Conservation (phyloP, 2,888 invertebrate genomes). For the Electrophaes corylata region DNA sequence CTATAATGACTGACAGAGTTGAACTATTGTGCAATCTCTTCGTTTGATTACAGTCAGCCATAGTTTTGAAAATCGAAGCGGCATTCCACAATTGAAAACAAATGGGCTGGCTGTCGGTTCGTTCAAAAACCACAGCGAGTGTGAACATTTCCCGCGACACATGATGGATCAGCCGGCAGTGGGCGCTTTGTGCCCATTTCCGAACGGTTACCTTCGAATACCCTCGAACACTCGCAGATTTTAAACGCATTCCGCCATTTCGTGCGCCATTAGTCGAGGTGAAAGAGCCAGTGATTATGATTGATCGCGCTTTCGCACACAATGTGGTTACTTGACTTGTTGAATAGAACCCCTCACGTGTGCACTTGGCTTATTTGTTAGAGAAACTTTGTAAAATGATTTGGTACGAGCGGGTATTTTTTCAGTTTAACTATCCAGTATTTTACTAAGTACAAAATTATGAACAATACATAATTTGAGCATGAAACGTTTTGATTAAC, state of each 20-base stretch:
- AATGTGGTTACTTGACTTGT: slow-evolving; percentile 75
- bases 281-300: slow-evolving; percentile 83
- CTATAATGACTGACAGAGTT: neutral
- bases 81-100: slow-evolving; percentile 34
- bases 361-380: slow-evolving; percentile 66
- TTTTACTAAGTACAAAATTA: neutral
- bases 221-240: slow-evolving; percentile 71
- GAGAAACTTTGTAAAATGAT: slow-evolving; percentile 55
- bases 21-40: slow-evolving; percentile 14
- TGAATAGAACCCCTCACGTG: slow-evolving; percentile 75
- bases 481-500: neutral
- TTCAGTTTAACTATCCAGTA: slow-evolving; percentile 46
- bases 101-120: slow-evolving; percentile 22
- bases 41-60: slow-evolving; percentile 30
- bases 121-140: slow-evolving; percentile 37
- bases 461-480: neutral
- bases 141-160: slow-evolving; percentile 52
- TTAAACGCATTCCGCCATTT: slow-evolving; percentile 81
- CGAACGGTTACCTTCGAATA: slow-evolving; percentile 80
- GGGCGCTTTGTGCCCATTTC: slow-evolving; percentile 75
- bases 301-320: slow-evolving; percentile 71
- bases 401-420: slow-evolving; percentile 35
- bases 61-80: slow-evolving; percentile 31
- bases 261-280: slow-evolving; percentile 81
- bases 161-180: slow-evolving; percentile 73